Percentiles rank a stretch among this genome's conserved stretches.
phyloP scores from a whole-genome alignment of 1,140 invertebrate species.

The Cherax quadricarinatus region DNA sequence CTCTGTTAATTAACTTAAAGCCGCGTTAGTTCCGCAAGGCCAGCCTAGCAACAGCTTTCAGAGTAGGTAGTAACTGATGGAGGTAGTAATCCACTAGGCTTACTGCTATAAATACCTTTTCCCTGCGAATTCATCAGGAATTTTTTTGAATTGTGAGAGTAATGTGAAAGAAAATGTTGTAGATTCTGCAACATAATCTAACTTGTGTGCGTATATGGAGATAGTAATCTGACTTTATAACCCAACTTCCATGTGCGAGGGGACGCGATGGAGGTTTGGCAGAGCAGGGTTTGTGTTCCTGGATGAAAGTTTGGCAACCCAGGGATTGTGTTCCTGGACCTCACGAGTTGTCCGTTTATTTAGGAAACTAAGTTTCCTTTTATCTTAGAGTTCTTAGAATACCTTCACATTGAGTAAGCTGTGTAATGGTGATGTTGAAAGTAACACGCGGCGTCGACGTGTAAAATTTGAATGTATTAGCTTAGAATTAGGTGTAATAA shows the following conservation, averaged over 20 bases:
- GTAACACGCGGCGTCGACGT: too few relatives aligned
- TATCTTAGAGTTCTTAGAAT: not conserved
- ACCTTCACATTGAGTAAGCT: not conserved
- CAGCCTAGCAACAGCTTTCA: not conserved
- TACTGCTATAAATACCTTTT: too few relatives aligned
- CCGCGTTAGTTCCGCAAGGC: not conserved
- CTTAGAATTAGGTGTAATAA: too few relatives aligned
- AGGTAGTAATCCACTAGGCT: too few relatives aligned
- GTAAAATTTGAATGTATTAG: too few relatives aligned
- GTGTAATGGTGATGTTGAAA: not conserved
- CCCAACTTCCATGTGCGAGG: not conserved
- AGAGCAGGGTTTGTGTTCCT: conserved; percentile 8
- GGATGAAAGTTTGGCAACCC: not conserved
- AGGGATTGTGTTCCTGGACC: not conserved
- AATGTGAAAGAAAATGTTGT: too few relatives aligned
- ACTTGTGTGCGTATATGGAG: not conserved
- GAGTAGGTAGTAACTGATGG: too few relatives aligned
- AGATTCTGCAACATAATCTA: too few relatives aligned
- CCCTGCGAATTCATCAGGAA: too few relatives aligned
- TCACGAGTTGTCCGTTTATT: not conserved
- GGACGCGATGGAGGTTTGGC: conserved; percentile 14
- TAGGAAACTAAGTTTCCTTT: not conserved
- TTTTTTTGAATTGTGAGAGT: too few relatives aligned
- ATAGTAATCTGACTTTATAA: not conserved
- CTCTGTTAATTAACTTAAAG: not conserved